phyloP scores from a whole-genome alignment of 2,797 vertebrate species.

The Mus minutoides region DNA sequence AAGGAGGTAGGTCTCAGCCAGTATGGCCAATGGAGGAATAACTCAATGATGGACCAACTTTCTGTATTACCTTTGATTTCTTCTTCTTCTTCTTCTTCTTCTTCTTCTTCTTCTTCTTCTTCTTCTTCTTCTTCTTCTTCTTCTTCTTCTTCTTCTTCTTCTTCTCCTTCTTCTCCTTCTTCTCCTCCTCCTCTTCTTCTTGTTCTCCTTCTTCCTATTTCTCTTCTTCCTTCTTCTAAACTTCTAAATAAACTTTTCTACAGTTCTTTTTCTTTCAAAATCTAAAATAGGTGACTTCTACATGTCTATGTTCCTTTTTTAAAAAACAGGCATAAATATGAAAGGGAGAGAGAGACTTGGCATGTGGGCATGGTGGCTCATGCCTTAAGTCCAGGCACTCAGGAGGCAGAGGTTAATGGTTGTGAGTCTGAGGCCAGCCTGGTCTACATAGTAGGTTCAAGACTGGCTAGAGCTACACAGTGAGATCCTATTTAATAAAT shows the following conservation, averaged over 20 bases:
- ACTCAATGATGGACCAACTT: background rate
- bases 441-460: background rate
- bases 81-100: background rate
- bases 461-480: background rate
- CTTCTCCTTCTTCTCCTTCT: background rate
- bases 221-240: background rate
- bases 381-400: background rate
- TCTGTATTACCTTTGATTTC: constrained; percentile 32
- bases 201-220: no score
- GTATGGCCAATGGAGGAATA: background rate
- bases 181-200: background rate
- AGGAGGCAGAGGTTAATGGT: background rate
- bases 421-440: background rate
- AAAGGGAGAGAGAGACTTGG: background rate
- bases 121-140: background rate
- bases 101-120: rapidly evolving
- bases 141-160: background rate
- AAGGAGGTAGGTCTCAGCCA: background rate
- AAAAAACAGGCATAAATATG: no score
- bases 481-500: background rate
- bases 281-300: constrained; percentile 23
- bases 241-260: background rate
- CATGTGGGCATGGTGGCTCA: background rate
- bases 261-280: background rate
- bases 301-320: background rate